Evolutionary conservation across 1,140 invertebrate genomes (phyloP), one percentile per base, ranked within the genome.

Genomic region (Piezodorus guildinii): DNA sequence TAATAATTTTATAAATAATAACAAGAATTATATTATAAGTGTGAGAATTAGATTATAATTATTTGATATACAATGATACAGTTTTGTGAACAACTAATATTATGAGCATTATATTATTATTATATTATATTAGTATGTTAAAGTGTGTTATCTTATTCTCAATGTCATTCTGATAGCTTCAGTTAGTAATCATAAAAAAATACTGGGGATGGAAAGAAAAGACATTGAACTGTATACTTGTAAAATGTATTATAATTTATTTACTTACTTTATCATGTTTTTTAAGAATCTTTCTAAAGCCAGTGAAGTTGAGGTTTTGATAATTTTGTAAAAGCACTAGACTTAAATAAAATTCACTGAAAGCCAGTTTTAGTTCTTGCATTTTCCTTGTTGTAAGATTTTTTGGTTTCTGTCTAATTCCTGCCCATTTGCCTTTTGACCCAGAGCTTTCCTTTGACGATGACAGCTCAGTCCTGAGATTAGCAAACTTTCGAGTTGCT

Each of bases 231-330:
- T 39, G 1, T 8, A 30, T 30, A 12, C 12, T 39, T 10, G 12
- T 39, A 39, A 39, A 39, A 39, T 39, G 12, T 39, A 10, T 39
- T 39, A 1, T 39, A 39, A 39, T 39, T 39, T 39, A n/a, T 34
- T 46, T n/a, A 70, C 62, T 49, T 68, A 91, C 83, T 78, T 96
- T 96, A 73, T 95, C 92, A 75, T 95, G 92, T 75, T 95, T 95
- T 72, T 96, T 96, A 16, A 95, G 77, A 67, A 95, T 96, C 73
- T 95, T 96, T 58, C 91, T 78, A 74, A 96, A 95, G 0, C 93
- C 92, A 14, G 90, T 94, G 68, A 89, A 91, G 77, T 95, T 95
- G 1, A 95, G 75, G 70, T 90, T 90, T 72, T 85, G 83, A 69
- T 85, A 85, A 69, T 84, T 85, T 71, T 85, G 83, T 6, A 78